phyloP scores from a whole-genome alignment of 2,113 vertebrate species.

The Sylvietta virens region DNA sequence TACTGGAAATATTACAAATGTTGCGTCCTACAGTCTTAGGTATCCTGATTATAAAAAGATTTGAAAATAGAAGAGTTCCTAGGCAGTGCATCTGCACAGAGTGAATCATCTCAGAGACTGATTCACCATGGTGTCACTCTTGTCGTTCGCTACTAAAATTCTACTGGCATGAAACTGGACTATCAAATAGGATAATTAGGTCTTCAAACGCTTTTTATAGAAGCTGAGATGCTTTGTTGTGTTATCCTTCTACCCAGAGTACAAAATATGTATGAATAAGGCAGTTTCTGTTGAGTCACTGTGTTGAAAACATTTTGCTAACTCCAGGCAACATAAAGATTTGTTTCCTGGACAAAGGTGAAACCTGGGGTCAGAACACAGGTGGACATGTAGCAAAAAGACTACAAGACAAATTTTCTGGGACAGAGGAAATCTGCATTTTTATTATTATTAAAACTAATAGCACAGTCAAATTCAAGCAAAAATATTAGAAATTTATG shows the following conservation, averaged over 20 bases:
- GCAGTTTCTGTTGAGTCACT: constrained; percentile 26
- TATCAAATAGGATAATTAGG: constrained; percentile 21
- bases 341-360: not conserved
- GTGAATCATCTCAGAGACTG: not conserved
- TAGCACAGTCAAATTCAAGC: not conserved
- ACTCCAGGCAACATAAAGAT: not conserved
- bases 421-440: not conserved
- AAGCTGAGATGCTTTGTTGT: not conserved
- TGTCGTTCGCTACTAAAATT: not conserved
- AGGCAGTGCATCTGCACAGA: not conserved
- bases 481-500: not conserved
- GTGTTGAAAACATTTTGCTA: not conserved
- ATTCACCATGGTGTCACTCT: not conserved
- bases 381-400: not conserved
- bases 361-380: not conserved
- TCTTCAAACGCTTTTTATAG: not conserved
- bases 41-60: not conserved
- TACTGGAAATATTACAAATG: not conserved
- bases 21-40: not conserved
- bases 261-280: constrained; percentile 35
- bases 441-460: not conserved
- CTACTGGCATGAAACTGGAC: not conserved
- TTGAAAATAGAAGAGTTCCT: not conserved
- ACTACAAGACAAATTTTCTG: not conserved
- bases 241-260: not conserved